A percentile compares a stretch with the other conserved stretches of the same genome.
Evolutionary conservation across 2,113 vertebrate genomes (phyloP).

Genomic region (Rhinoderma darwinii): DNA sequence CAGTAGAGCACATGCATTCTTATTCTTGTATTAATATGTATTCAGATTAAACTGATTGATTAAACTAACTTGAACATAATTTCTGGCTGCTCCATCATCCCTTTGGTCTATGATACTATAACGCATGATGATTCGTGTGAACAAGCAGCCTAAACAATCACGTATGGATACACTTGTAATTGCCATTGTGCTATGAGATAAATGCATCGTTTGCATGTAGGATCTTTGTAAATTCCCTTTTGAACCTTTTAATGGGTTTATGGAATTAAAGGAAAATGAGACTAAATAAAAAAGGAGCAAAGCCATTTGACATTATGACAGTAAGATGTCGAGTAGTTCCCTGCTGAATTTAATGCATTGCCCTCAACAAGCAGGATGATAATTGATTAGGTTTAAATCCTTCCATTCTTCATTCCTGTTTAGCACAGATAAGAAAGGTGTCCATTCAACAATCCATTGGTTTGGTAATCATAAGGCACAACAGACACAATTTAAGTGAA

Average conservation of each 20-base stretch:
- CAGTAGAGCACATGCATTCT: too few species aligned
- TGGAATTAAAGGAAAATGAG: not conserved
- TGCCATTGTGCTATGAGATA: not conserved
- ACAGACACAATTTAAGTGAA: too few species aligned
- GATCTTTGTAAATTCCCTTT: not conserved
- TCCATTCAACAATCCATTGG: not conserved
- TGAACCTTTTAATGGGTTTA: not conserved
- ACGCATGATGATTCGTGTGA: not conserved
- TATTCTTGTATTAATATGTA: too few species aligned
- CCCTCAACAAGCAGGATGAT: not conserved
- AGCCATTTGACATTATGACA: not conserved
- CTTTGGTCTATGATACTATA: not conserved
- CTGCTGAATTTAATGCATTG: not conserved
- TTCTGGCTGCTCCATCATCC: not conserved
- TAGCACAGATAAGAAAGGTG: not conserved
- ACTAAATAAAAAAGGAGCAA: not conserved
- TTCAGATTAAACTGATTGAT: too few species aligned
- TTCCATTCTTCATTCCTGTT: not conserved
- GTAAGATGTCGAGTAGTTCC: not conserved
- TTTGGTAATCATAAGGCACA: not conserved
- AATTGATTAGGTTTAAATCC: not conserved
- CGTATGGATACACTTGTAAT: not conserved
- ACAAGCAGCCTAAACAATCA: not conserved
- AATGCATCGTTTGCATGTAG: not conserved
- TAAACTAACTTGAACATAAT: too few species aligned